These are phyloP conservation scores for Lonchura striata DNA, from an alignment of 2,113 vertebrate species.

Conservation along the genomic window DNA sequence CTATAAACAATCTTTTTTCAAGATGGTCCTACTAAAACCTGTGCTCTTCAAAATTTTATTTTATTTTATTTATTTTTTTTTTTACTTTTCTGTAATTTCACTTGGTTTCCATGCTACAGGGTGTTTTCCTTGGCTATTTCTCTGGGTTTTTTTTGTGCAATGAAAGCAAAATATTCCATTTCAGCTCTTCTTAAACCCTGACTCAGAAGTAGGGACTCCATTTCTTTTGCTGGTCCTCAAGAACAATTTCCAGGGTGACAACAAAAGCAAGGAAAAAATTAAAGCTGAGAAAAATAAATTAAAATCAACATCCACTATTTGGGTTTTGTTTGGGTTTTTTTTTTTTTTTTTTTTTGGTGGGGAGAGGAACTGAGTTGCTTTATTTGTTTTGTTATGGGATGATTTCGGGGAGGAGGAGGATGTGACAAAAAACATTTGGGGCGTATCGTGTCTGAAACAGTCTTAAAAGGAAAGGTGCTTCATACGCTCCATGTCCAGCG, in stretches of 20 bases:
- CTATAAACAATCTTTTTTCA: not conserved
- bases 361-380: not conserved
- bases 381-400: not conserved
- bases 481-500: rapidly evolving
- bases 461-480: not conserved
- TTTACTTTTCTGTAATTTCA: not conserved
- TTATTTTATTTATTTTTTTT: too few relatives aligned
- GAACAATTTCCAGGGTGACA: not conserved
- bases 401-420: not conserved
- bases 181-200: not conserved
- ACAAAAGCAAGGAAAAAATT: not conserved
- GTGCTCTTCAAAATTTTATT: not conserved
- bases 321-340: too few relatives aligned
- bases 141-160: not conserved
- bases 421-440: not conserved
- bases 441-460: not conserved
- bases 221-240: not conserved
- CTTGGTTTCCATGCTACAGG: not conserved
- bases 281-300: not conserved
- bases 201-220: not conserved
- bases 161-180: not conserved
- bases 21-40: not conserved
- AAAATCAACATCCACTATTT: not conserved
- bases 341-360: too few relatives aligned
- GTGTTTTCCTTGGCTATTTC: not conserved